Evolutionary conservation across 2,113 vertebrate genomes (phyloP).

Genomic region (Mugil cephalus): DNA sequence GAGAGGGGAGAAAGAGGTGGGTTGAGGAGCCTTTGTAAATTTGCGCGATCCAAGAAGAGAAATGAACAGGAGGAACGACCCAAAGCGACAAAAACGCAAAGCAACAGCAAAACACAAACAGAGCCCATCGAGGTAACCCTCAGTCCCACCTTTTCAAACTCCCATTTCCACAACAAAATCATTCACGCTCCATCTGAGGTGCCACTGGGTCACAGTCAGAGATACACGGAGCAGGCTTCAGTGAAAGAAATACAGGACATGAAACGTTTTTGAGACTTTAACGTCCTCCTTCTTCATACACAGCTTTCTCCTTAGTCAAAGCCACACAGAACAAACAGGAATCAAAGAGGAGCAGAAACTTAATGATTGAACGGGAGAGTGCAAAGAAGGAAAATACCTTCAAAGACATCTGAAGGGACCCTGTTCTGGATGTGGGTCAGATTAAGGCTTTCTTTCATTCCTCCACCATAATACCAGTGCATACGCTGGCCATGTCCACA

Average conservation of each 20-base stretch:
- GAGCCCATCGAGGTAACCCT: slow-evolving; percentile 38
- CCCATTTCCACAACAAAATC: slow-evolving; percentile 74
- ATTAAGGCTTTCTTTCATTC: slow-evolving; percentile 7
- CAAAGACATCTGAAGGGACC: slow-evolving; percentile 36
- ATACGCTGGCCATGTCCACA: background rate
- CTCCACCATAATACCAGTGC: background rate
- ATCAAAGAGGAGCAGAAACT: slow-evolving; percentile 64
- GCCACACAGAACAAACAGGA: slow-evolving; percentile 50
- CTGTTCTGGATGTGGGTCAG: slow-evolving; percentile 38
- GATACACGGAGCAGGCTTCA: slow-evolving; percentile 21
- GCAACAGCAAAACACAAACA: slow-evolving; percentile 69
- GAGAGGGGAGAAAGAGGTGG: slow-evolving; percentile 42
- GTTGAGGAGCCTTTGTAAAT: slow-evolving; percentile 37
- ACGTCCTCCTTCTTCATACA: slow-evolving; percentile 41
- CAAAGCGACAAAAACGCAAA: slow-evolving; percentile 58
- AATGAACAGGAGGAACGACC: slow-evolving; percentile 49
- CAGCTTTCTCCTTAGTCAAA: slow-evolving; percentile 43
- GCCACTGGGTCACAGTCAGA: slow-evolving; percentile 44
- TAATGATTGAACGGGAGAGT: slow-evolving; percentile 10
- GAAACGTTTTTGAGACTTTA: slow-evolving; percentile 40
- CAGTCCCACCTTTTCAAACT: slow-evolving; percentile 54
- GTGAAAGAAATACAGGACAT: slow-evolving; percentile 36
- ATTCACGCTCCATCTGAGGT: slow-evolving; percentile 25
- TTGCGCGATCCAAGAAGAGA: slow-evolving; percentile 31
- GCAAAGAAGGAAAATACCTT: slow-evolving; percentile 20